Base-by-base conservation (phyloP, 2,888 invertebrate species). In the Mesopsocus fuscifrons region DNA sequence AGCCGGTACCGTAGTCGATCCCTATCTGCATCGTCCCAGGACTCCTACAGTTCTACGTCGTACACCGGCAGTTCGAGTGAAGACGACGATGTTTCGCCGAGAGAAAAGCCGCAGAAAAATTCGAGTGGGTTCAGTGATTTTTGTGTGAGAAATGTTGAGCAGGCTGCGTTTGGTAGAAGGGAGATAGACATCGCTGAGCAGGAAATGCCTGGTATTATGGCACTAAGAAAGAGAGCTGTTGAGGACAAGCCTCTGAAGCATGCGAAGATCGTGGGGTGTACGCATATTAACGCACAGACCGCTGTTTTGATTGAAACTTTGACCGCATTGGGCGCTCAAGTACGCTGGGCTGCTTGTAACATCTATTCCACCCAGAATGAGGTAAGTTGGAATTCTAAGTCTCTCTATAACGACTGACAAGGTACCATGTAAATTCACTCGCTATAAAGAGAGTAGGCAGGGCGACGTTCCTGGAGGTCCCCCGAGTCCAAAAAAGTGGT, bases 141-240 rank as follows among this genome's bases (percentile, higher is more conserved):
- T 64, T 95, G 95, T 63, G 92, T 97, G 20, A 71, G 87, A 44
- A 94, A 92, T 57, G 80, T 97, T 46, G 81, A 80, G 48, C 89
- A 92, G 57, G 81, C 88, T 56, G 85, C 85, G 0, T 94, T 92
- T 57, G 97, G 97, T 0, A 69, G 95, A 22, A 63, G 94, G 32
- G 97, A 97, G 68, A 95, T 97, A 49, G 92, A 97, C 67, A 94
- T 97, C 49, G 95, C 95, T 1, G 94, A 97, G 57, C 94, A 95
- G 66, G 95, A 97, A 68, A 97, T 97, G 95, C 92, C 94, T 0
- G 95, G 95, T 0, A 87, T 97, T 46, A 88, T 95, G 78, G 92
- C 94, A 2, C 63, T 97, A 50, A 69, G 94, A 42, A 85, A 87
- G 53, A 68, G 94, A 47, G 94, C 94, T 1, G 73, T 78, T 42